Base-by-base conservation (phyloP, 2,797 vertebrate species). In the Todus mexicanus region DNA sequence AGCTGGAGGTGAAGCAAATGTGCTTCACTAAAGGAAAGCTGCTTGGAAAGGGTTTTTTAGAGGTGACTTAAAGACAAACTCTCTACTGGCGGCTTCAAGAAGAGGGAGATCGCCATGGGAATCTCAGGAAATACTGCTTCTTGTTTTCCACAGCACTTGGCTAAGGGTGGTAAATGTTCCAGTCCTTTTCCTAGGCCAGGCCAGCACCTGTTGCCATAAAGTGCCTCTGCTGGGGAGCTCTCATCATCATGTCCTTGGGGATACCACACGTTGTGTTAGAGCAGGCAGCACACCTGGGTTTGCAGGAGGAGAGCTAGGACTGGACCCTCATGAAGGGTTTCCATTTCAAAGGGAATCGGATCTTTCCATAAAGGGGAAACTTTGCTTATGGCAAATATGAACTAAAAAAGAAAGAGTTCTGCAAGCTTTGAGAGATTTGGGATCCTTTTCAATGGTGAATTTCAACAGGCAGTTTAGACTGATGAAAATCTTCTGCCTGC, bases 181-280 rank as follows among this genome's bases (percentile, higher is more conserved):
- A 53, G 43, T 78, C 54, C 31, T 63, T 71, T 61, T 59, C 29
- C 19, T 42, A 25, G 47, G 42, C 38, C 80, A 60, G 38, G 65
- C 45, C 45, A 65, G 56, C 23, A 45, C 26, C 56, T 79, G 43
- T 29, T 76, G 60, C 64, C 38, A 22, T 57, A 1, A 77, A 71
- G 45, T 64, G 31, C 42, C n/a, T 53, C 47, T 51, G 64, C 4
- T 0, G 29, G 70, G 43, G 40, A 76, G 64, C 12, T 57, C 56
- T 48, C 25, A 1, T 27, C 25, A 1, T 27, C 0, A 1, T 2
- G 4, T 40, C 57, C 63, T 10, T 50, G n/a, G 63, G 25, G 35
- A 35, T 35, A 12, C 8, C 0, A 1, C 1, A 1, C 17, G 3
- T 23, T 38, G 60, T 66, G 33, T 63, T 47, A n/a, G 65, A 48